Conservation (phyloP, 2,113 vertebrate species). For the Apistogramma diplotaenia region DNA sequence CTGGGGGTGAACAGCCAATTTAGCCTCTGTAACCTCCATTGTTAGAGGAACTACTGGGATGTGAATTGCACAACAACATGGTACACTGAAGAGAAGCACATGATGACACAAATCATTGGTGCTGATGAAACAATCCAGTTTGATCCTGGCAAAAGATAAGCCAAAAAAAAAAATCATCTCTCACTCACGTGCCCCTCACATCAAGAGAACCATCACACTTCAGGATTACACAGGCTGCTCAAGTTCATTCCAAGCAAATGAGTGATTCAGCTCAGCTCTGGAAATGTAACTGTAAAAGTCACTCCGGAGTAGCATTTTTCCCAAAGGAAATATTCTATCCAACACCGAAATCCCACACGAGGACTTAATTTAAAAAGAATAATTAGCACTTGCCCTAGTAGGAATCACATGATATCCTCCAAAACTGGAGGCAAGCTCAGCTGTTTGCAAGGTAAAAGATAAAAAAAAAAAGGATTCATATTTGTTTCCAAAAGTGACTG, state of each 20-base stretch:
- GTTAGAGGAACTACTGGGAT: background rate
- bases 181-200: background rate
- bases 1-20: background rate
- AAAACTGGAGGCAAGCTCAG: background rate
- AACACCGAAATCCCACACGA: constrained; percentile 16
- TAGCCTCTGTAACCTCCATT: background rate
- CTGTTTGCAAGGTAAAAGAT: background rate
- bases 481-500: constrained; percentile 9
- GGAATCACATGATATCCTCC: background rate
- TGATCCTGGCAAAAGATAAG: background rate
- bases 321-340: constrained; percentile 22
- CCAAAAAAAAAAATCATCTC: background rate
- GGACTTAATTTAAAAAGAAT: constrained; percentile 39
- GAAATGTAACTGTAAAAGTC: background rate
- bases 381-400: constrained; percentile 19
- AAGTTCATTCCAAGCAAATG: constrained; percentile 9
- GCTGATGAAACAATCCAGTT: background rate
- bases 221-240: background rate
- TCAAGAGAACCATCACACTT: background rate
- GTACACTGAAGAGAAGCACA: background rate
- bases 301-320: background rate
- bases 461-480: background rate
- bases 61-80: background rate
- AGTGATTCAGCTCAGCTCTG: background rate
- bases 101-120: background rate